A percentile compares a stretch with the other conserved stretches of the same genome.
These are phyloP conservation scores for Tenthredo scrophulariae DNA, from an alignment of 2,888 invertebrate species.

Conservation along the genomic window DNA sequence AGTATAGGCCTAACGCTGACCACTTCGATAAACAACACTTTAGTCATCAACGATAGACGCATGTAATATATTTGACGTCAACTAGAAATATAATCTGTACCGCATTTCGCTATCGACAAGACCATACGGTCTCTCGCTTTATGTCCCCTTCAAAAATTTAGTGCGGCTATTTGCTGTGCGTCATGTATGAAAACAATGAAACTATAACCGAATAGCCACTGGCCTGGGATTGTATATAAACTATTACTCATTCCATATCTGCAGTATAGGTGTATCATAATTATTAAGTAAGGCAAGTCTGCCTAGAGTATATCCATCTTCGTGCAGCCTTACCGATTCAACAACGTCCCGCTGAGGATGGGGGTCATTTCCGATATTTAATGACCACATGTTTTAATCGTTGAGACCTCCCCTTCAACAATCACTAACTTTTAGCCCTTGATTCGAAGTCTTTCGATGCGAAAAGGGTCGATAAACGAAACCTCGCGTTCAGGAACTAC, in stretches of 20 bases:
- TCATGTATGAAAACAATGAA: neutral
- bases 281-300: neutral
- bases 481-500: too few relatives aligned
- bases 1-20: neutral
- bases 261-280: neutral
- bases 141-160: neutral
- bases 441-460: too few relatives aligned
- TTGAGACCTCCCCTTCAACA: too few relatives aligned
- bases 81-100: neutral
- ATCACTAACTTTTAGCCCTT: too few relatives aligned
- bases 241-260: neutral
- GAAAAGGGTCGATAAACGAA: too few relatives aligned
- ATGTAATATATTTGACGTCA: conserved; percentile 14
- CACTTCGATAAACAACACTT: conserved; percentile 22
- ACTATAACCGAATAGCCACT: neutral
- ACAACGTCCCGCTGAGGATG: too few relatives aligned
- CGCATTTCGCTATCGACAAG: conserved; percentile 3
- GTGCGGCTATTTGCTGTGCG: neutral
- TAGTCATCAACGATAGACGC: conserved; percentile 19
- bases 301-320: neutral
- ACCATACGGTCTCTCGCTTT: too few relatives aligned
- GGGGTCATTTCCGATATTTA: too few relatives aligned
- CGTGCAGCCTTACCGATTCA: neutral
- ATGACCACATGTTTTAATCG: too few relatives aligned
- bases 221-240: neutral